A percentile compares a stretch with the other conserved stretches of the same genome.
Evolutionary conservation across 2,888 invertebrate species (phyloP).

Genomic region (Agrotis ipsilon): DNA sequence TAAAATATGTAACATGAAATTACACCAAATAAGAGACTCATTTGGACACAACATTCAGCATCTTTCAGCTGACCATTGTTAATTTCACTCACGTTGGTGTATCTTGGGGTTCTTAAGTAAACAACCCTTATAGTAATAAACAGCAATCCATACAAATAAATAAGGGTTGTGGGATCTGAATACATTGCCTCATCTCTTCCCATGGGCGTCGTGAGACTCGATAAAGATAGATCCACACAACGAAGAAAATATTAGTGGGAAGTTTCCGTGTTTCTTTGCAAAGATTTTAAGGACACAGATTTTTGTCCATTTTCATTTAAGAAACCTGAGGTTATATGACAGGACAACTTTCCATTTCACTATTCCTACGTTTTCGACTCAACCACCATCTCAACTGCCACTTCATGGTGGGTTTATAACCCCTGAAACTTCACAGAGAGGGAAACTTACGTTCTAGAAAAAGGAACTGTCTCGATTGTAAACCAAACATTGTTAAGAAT

Average conservation of each 20-base stretch:
- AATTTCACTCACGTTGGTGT: not conserved
- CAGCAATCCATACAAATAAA: conserved; percentile 28
- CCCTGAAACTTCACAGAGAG: too few species aligned
- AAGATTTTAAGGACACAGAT: not conserved
- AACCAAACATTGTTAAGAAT: too few species aligned
- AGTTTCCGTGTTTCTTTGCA: not conserved
- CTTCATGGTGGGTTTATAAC: too few species aligned
- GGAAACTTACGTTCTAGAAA: too few species aligned
- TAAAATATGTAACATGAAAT: too few species aligned
- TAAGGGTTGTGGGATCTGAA: conserved; percentile 31
- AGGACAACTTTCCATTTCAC: too few species aligned
- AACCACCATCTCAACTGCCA: too few species aligned
- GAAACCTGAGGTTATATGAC: too few species aligned
- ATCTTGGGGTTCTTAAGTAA: not conserved
- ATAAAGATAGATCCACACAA: conserved; percentile 22
- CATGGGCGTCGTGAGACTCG: conserved; percentile 30
- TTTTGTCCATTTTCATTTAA: not conserved
- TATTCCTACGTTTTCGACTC: too few species aligned
- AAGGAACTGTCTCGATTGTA: too few species aligned
- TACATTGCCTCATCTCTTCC: conserved; percentile 22
- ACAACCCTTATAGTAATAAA: conserved; percentile 12
- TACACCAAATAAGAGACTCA: not conserved
- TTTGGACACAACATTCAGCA: not conserved
- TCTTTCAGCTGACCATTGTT: not conserved
- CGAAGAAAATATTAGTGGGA: conserved; percentile 10